Evolutionary conservation across 2,797 vertebrate genomes (phyloP), one percentile per base, ranked within the genome.

Genomic region (Amblyopsis hoosieri): DNA sequence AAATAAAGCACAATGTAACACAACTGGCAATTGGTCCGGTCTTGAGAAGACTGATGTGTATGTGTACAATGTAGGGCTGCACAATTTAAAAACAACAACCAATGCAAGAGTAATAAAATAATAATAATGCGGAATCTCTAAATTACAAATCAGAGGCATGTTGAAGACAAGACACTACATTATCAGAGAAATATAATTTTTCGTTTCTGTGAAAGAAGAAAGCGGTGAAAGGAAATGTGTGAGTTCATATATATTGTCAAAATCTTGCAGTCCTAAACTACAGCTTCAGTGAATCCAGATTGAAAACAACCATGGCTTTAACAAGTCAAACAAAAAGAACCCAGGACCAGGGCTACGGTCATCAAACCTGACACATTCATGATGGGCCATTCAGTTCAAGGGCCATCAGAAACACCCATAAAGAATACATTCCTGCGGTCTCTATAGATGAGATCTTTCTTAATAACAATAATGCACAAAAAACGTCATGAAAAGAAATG

Each of bases 391-490:
- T 54, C 33, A 19, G 15, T 12, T 1, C 55, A 57, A 45, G 37
- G 42, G 46, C 53, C 61, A 29, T 52, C 10, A 60, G 29, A 5
- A 23, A 19, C 17, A 62, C 4, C 8, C 12, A 63, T 61, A 4
- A 29, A 19, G 6, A 60, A 45, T 15, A 9, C 60, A 5, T 46
- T 17, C 1, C 48, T 11, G 14, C 12, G 3, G 52, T 42, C 45
- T 15, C 29, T 60, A 59, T 37, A 60, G 3, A 12, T 3, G 48
- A 54, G 69, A 60, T 63, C 45, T 60, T 10, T 14, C 7, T 54
- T 29, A 49, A 57, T 61, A 50, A 52, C 53, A 61, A 54, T 12
- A 56, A 45, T 51, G 4, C 54, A 69, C n/a, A 59, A 42, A 58
- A 8, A 66, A 66, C 12, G 12, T 4, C 11, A 63, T 19, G 29